Conservation (phyloP, 2,888 invertebrate genomes). For the Drosophila greeni region DNA sequence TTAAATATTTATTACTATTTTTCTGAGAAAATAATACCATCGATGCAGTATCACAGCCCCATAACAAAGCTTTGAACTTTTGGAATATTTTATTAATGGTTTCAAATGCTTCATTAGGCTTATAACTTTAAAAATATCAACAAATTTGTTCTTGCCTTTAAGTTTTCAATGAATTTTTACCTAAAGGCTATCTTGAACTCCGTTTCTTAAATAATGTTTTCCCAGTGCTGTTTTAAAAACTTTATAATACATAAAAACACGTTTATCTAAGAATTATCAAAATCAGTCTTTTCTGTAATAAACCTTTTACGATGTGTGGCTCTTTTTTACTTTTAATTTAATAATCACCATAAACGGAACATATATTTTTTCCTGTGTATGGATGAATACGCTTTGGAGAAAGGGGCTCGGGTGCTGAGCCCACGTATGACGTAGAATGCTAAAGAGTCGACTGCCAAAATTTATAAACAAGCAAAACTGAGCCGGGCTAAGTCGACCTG, state of each 20-base stretch:
- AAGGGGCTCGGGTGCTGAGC: not conserved
- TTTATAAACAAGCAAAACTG: conserved; percentile 53
- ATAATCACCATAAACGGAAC: not conserved
- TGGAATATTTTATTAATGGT: too few species aligned
- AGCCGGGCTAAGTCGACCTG: conserved; percentile 27
- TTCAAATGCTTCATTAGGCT: too few species aligned
- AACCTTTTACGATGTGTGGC: not conserved
- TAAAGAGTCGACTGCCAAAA: conserved; percentile 33
- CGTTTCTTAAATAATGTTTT: not conserved
- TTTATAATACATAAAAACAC: not conserved
- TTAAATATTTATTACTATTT: too few species aligned
- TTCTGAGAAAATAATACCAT: too few species aligned
- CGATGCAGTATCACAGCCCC: too few species aligned
- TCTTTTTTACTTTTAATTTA: not conserved
- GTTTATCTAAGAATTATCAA: conserved; percentile 2
- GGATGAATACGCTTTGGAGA: not conserved
- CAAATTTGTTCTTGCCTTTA: too few species aligned
- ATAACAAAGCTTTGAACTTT: too few species aligned
- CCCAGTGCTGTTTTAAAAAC: not conserved
- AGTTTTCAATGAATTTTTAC: too few species aligned
- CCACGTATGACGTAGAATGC: conserved; percentile 52
- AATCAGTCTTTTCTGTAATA: conserved; percentile 2
- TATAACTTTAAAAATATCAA: too few species aligned
- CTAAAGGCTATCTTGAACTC: too few species aligned
- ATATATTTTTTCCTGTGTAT: conserved; percentile 2